Base-by-base conservation (phyloP, 2,113 vertebrate species). In the Gavia stellata region DNA sequence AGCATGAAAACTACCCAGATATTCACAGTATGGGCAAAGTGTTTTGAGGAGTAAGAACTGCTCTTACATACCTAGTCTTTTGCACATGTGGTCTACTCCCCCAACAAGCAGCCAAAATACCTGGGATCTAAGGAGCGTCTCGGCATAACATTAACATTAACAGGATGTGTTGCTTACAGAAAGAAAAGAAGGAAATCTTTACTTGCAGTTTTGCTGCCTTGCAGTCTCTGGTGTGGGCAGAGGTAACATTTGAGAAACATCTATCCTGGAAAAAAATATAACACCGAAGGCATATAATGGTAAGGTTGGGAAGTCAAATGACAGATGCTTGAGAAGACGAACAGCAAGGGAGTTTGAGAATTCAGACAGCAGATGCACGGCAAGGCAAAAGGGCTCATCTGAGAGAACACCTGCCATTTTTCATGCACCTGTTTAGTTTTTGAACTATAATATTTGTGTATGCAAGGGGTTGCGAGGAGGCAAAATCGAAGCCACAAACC, bases 391-490 rank as follows among this genome's bases (percentile, higher is more conserved):
- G 90, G 53, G 67, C 77, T 96, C 96, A 95, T 94, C 83, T 94
- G 95, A 96, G 91, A 96, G 66, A 96, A 90, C 94, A 96, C 59
- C 91, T 95, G 95, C 88, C 92, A 96, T 91, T 94, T 86, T 96
- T 95, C 85, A 91, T 80, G 81, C 93, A 97, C 93, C 93, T 97
- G 95, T 91, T 97, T 95, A 95, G 86, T 95, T 92, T 96, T 85
- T 94, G 94, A 96, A 92, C 18, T 42, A 73, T 77, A 88, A 83
- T 93, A 86, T 90, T 94, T 95, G 55, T 84, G 5, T 62, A 38
- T 89, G 70, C 1, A 6, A 89, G 42, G 38, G 63, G 55, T 63
- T 81, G 65, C 0, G 1, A 88, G 42, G 67, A 92, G 28, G 70
- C 61, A 88, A 90, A 87, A 81, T 62, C 2, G 19, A 92, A 93